A percentile compares a stretch with the other conserved stretches of the same genome.
phyloP scores from a whole-genome alignment of 2,797 vertebrate species.

The Melanotaenia maccullochi region DNA sequence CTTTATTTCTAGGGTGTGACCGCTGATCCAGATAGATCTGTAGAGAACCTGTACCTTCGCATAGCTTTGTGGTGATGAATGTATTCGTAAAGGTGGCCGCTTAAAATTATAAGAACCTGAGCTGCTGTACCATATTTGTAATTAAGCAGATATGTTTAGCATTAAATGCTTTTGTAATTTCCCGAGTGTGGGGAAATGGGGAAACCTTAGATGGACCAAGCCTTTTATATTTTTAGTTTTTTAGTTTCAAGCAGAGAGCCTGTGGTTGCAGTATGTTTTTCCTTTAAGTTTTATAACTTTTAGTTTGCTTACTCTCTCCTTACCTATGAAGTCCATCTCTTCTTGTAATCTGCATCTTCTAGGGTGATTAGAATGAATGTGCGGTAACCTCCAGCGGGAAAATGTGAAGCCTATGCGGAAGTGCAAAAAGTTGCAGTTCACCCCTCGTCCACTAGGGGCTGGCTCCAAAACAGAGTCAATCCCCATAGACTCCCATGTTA shows the following conservation, averaged over 20 bases:
- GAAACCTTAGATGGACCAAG: neutral
- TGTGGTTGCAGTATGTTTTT: neutral
- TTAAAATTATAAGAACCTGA: neutral
- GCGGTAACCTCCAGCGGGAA: too few relatives aligned
- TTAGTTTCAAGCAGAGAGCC: neutral
- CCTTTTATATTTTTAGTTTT: neutral
- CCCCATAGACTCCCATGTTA: too few relatives aligned
- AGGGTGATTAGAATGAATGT: neutral
- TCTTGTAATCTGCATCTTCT: neutral
- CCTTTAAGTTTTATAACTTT: neutral
- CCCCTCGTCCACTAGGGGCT: too few relatives aligned
- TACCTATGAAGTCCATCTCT: neutral
- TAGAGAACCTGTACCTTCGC: neutral
- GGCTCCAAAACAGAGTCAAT: too few relatives aligned
- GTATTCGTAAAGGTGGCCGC: too few relatives aligned
- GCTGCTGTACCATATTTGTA: neutral
- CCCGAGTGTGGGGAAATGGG: conserved; percentile 5
- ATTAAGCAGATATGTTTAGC: neutral
- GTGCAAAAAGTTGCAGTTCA: too few relatives aligned
- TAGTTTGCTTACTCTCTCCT: neutral
- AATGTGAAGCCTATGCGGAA: too few relatives aligned
- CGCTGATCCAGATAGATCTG: neutral
- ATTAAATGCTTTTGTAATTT: conserved; percentile 12
- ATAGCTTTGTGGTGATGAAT: neutral
- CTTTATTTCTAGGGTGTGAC: neutral